Conservation (phyloP, 1,140 invertebrate species). For the Agraylea sexmaculata region DNA sequence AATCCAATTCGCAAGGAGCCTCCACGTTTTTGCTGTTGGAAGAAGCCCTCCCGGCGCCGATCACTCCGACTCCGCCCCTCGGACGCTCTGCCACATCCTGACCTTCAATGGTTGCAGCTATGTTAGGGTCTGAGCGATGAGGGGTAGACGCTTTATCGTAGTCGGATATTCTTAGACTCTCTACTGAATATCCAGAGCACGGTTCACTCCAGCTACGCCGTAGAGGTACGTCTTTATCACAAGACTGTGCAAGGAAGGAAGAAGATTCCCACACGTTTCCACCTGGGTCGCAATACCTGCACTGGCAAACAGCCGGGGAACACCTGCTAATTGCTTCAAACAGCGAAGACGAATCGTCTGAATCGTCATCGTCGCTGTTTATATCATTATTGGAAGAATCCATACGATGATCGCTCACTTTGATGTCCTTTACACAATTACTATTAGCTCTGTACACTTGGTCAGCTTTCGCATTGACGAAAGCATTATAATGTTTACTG, state of each 20-base stretch:
- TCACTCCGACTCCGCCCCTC: constrained; percentile 39
- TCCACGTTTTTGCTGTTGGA: constrained; percentile 29
- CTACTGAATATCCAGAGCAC: constrained; percentile 26
- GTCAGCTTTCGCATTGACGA: constrained; percentile 9
- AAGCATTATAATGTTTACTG: constrained; percentile 3
- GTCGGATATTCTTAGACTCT: constrained; percentile 13
- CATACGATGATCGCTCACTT: constrained; percentile 1
- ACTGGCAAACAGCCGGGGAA: constrained; percentile 55
- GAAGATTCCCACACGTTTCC: constrained; percentile 61
- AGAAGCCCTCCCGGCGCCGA: constrained; percentile 39
- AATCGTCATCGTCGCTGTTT: constrained; percentile 32
- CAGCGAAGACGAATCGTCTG: constrained; percentile 26
- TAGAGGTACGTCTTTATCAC: constrained; percentile 35
- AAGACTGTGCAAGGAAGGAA: constrained; percentile 31
- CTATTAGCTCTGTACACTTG: constrained; percentile 3
- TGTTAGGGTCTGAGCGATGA: constrained; percentile 27
- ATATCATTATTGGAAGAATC: no score
- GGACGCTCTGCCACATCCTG: constrained; percentile 27
- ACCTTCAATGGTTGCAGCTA: constrained; percentile 31
- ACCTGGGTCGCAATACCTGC: constrained; percentile 64
- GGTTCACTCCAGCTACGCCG: constrained; percentile 53
- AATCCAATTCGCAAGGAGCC: constrained; percentile 23
- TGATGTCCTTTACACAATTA: not conserved
- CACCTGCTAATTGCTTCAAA: constrained; percentile 31
- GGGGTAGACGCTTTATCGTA: constrained; percentile 21